Evolutionary conservation across 2,113 vertebrate genomes (phyloP).

Genomic region (Oceanodroma tethys): DNA sequence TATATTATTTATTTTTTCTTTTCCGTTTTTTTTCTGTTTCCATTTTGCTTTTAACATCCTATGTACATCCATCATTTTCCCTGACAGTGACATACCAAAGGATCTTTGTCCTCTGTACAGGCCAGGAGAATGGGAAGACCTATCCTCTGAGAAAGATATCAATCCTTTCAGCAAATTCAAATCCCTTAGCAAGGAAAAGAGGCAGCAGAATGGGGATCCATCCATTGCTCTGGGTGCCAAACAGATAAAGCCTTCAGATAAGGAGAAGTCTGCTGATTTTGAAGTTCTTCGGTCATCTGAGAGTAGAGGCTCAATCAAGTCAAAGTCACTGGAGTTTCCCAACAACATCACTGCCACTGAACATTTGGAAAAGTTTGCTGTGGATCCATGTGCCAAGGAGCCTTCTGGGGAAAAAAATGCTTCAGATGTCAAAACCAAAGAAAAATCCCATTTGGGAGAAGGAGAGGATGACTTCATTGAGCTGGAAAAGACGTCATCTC

Average conservation of each 20-base stretch:
- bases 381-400: slow-evolving; percentile 1
- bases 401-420: not conserved
- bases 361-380: not conserved
- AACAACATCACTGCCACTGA: slow-evolving; percentile 6
- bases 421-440: slow-evolving; percentile 67
- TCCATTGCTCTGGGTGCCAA: not conserved
- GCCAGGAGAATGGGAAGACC: slow-evolving; percentile 97
- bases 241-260: slow-evolving; percentile 11
- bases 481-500: slow-evolving; percentile 63
- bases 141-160: slow-evolving; percentile 90
- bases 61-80: slow-evolving; percentile 77
- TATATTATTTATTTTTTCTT: slow-evolving; percentile 64
- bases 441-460: slow-evolving; percentile 49
- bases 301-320: slow-evolving; percentile 22
- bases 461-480: slow-evolving; percentile 64
- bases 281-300: slow-evolving; percentile 35
- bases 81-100: slow-evolving; percentile 93
- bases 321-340: slow-evolving; percentile 31
- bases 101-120: slow-evolving; percentile 99
- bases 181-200: slow-evolving; percentile 80
- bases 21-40: slow-evolving; percentile 57
- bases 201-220: slow-evolving; percentile 70
- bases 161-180: slow-evolving; percentile 98
- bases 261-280: slow-evolving; percentile 61
- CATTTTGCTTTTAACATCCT: slow-evolving; percentile 77